Base-by-base conservation (phyloP, 2,113 vertebrate genomes). In the Puntigrus tetrazona region DNA sequence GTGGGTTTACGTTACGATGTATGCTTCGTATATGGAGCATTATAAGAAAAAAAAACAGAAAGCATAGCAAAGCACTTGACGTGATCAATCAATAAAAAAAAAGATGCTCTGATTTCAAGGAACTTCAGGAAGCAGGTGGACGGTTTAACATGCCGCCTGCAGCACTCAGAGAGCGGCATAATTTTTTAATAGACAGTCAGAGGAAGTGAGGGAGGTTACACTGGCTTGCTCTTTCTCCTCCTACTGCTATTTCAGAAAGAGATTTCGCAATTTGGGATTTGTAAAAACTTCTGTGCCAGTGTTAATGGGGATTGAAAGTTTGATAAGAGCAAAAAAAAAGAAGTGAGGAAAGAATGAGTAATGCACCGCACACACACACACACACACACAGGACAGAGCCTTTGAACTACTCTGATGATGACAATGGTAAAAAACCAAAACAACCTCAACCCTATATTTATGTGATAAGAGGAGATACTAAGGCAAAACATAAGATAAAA, bases 231-330 rank as follows among this genome's bases (percentile, higher is more conserved):
- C 55, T 29, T 41, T 59, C 13, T 57, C 74, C 18, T 75, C 45
- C 73, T 52, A 8, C 34, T 57, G 36, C 55, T 43, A 78, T 27
- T 78, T 41, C 76, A 43, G 14, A 27, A 7, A 78, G 36, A 43
- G 14, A 61, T 61, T 59, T 78, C 31, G 43, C 55, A 61, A 61
- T 78, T 78, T 61, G n/a, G 31, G 31, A 4, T 25, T 78, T 36
- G 13, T 38, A 43, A 61, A 43, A 61, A 61, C n/a, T 61, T 4
- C 13, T 78, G 25, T 61, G 7, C 2, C 7, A 29, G 76, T 61
- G n/a, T 41, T 61, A 78, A 78, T 78, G 76, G 34, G 34, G 55
- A 78, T 78, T 78, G 55, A 78, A 78, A 59, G 36, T 25, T 57
- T 59, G 11, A 78, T 36, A 27, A 16, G 13, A 13, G 52, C 52